Conservation (phyloP, 2,113 vertebrate genomes). For the Hemicordylus capensis region DNA sequence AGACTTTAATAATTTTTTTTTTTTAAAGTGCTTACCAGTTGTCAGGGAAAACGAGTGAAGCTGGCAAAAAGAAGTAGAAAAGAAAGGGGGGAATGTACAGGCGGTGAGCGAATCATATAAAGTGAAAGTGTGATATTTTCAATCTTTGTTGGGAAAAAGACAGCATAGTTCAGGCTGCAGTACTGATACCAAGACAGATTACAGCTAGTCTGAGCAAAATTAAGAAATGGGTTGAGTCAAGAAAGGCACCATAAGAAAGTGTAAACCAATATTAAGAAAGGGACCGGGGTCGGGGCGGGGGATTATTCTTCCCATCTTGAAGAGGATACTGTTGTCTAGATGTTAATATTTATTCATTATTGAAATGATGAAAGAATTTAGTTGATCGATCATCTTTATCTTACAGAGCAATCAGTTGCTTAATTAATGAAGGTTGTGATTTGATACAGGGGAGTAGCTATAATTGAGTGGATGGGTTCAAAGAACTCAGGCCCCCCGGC, state of each 20-base stretch:
- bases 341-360: neutral
- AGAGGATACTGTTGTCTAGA: too few species aligned
- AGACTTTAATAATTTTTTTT: neutral
- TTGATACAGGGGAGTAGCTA: too few species aligned
- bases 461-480: too few species aligned
- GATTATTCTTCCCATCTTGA: too few species aligned
- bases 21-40: neutral
- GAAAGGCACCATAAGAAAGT: neutral
- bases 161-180: neutral
- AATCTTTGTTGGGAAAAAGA: neutral
- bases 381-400: neutral
- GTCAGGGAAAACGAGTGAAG: slow-evolving; percentile 2
- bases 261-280: neutral
- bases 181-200: neutral
- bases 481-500: too few species aligned
- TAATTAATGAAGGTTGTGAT: neutral
- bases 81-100: neutral
- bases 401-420: neutral
- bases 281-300: too few species aligned
- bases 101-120: neutral
- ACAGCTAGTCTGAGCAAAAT: neutral
- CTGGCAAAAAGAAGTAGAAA: neutral
- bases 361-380: neutral
- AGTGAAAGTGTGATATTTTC: neutral
- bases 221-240: neutral